Percentiles rank a stretch among this genome's conserved stretches.
phyloP scores from a whole-genome alignment of 1,140 invertebrate species.

The Megathymus violae region DNA sequence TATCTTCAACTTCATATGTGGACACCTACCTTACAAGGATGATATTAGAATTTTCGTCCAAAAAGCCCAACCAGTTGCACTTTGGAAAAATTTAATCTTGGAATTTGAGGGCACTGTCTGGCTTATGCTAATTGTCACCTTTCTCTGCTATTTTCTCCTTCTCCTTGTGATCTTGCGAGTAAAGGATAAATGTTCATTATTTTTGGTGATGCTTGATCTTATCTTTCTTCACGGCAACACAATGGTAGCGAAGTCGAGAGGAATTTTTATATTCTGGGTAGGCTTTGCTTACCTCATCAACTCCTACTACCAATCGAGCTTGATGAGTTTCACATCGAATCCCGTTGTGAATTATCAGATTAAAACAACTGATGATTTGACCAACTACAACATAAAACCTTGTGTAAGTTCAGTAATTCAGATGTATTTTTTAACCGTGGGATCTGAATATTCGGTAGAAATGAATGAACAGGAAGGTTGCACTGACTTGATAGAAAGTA shows the following conservation, averaged over 20 bases:
- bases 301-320: constrained; percentile 51
- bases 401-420: constrained; percentile 45
- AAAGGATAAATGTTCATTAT: constrained; percentile 45
- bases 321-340: constrained; percentile 52
- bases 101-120: constrained; percentile 59
- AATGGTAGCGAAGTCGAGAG: constrained; percentile 13
- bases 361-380: constrained; percentile 40
- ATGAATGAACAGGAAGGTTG: constrained; percentile 32
- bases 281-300: constrained; percentile 60
- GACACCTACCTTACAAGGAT: constrained; percentile 50
- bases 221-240: constrained; percentile 44
- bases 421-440: constrained; percentile 25
- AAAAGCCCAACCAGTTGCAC: constrained; percentile 41
- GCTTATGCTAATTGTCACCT: constrained; percentile 46
- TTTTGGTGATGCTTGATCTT: constrained; percentile 48
- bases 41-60: constrained; percentile 53
- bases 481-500: constrained; percentile 42
- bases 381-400: constrained; percentile 42
- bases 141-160: constrained; percentile 46
- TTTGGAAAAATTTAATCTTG: constrained; percentile 52
- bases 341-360: constrained; percentile 50
- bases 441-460: not conserved
- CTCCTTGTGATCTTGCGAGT: constrained; percentile 40
- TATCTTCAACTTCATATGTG: constrained; percentile 51
- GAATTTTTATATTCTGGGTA: constrained; percentile 51